Base-by-base conservation (phyloP, 2,797 vertebrate genomes). In the Fistularia tabacaria region DNA sequence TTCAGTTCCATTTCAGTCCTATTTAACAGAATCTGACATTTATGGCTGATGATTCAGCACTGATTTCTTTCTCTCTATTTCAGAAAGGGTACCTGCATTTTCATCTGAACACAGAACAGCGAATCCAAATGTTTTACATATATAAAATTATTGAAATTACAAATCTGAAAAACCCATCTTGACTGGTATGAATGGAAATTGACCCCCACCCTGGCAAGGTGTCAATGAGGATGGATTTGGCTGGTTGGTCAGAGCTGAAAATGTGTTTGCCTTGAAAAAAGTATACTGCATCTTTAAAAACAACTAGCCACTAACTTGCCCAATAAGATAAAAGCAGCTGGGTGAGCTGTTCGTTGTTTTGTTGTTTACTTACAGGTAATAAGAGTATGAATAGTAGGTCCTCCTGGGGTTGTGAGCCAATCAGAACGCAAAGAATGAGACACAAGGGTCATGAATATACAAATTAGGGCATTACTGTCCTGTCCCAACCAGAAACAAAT, bases 321-420 rank as follows among this genome's bases (percentile, higher is more conserved):
- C 84, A 85, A 58, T 86, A 83, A 81, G 81, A 49, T 80, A 85
- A 69, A 77, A 86, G 80, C 83, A 85, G 84, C 84, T 71, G 65
- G 78, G 81, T 86, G 64, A 79, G 82, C 88, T 88, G 86, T 71
- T 79, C 73, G 79, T 85, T 85, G 74, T 74, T 85, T 86, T 70
- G 69, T 88, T 82, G 85, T 95, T 93, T 99, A 99, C 97, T 99
- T 99, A 99, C 96, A 99, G 97, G 94, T 99, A 98, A 97, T 99
- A 99, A 93, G 97, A 99, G 95, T 99, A 99, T 94, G 97, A 98
- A 98, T 99, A 98, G 96, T 98, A 97, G 96, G 93, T 99, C 97
- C 97, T 99, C 93, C 97, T 99, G 95, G 95, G 85, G 86, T 85
- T 87, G 87, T 93, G 84, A 96, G 96, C 96, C 94, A 97, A 98